Evolutionary conservation across 2,113 vertebrate species (phyloP).

Genomic region (Spea multiplicata): DNA sequence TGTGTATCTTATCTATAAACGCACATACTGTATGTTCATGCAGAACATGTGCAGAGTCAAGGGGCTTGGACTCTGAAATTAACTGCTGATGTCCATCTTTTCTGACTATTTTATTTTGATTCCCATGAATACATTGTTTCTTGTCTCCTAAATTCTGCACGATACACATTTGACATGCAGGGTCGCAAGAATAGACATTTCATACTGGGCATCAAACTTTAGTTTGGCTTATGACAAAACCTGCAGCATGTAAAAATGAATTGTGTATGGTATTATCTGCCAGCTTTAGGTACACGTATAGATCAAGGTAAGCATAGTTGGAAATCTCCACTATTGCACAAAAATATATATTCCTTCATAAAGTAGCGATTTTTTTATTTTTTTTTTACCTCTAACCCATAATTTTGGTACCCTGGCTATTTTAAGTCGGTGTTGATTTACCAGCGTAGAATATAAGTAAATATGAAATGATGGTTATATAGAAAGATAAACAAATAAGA

Average conservation of each 20-base stretch:
- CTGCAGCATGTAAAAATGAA: not conserved
- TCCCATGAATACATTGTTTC: not conserved
- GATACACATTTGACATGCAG: not conserved
- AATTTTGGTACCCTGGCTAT: not conserved
- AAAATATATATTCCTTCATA: not conserved
- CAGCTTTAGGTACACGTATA: not conserved
- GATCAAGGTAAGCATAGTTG: not conserved
- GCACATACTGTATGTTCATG: not conserved
- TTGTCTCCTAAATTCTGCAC: not conserved
- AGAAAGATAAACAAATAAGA: not conserved
- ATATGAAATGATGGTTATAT: conserved; percentile 6
- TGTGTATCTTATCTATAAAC: not conserved
- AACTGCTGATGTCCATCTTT: no score
- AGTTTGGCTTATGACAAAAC: not conserved
- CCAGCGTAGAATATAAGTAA: not conserved
- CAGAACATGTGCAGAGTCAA: not conserved
- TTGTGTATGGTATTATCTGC: not conserved
- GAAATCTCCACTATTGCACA: not conserved
- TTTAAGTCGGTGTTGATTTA: not conserved
- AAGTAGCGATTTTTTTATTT: not conserved
- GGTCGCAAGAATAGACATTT: no score
- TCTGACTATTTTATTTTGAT: no score
- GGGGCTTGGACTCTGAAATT: not conserved
- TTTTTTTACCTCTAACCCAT: not conserved
- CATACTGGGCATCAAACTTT: no score